Percentiles rank a stretch among this genome's conserved stretches.
Evolutionary conservation across 1,140 invertebrate genomes (phyloP).

Genomic region (Brevipalpus yothersi): DNA sequence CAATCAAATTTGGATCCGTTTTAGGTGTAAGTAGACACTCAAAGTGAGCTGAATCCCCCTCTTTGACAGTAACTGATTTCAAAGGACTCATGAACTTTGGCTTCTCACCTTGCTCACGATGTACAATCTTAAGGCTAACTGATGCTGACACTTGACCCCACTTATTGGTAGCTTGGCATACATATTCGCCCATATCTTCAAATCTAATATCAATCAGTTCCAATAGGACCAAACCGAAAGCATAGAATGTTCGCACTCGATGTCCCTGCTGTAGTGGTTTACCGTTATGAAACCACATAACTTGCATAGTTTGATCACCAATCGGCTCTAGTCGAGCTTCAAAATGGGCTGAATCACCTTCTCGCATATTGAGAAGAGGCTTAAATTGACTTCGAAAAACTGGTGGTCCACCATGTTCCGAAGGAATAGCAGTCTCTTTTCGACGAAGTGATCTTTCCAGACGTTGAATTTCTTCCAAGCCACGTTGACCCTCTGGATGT

Average conservation of each 20-base stretch:
- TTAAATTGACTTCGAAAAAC: conserved; percentile 32
- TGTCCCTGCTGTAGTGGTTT: conserved; percentile 34
- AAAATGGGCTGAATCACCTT: conserved; percentile 69
- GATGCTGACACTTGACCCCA: conserved; percentile 38
- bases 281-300: conserved; percentile 49
- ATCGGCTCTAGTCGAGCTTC: conserved; percentile 83
- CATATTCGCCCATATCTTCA: conserved; percentile 62
- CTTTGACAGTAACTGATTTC: conserved; percentile 69
- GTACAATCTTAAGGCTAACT: conserved; percentile 41
- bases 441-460: neutral
- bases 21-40: conserved; percentile 41
- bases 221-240: conserved; percentile 84
- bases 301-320: conserved; percentile 78
- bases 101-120: conserved; percentile 41
- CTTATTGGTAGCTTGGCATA: conserved; percentile 19
- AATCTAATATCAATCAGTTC: conserved; percentile 59
- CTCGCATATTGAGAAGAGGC: conserved; percentile 38
- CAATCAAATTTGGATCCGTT: conserved; percentile 73
- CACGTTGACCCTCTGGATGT: conserved; percentile 70
- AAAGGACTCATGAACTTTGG: conserved; percentile 62
- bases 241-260: conserved; percentile 65
- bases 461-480: conserved; percentile 36
- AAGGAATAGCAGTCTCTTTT: conserved; percentile 35
- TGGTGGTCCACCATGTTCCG: conserved; percentile 33
- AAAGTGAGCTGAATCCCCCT: conserved; percentile 55